phyloP scores from a whole-genome alignment of 2,797 vertebrate species.

The Ammospiza maritima region DNA sequence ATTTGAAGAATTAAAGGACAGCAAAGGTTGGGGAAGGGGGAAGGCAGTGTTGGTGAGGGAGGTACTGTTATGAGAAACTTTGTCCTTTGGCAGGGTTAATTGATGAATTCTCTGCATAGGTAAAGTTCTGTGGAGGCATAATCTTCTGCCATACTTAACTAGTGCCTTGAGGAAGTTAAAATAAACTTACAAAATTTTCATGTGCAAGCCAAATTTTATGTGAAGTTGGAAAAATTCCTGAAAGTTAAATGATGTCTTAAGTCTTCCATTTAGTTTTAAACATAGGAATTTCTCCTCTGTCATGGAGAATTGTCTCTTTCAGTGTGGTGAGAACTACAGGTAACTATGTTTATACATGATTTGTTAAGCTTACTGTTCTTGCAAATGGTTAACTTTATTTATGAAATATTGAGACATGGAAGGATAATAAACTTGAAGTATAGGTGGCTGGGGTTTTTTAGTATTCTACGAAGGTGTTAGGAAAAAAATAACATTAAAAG shows the following conservation, averaged over 20 bases:
- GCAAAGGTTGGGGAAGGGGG: background rate
- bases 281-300: background rate
- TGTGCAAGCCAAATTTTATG: background rate
- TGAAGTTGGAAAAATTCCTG: background rate
- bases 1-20: background rate
- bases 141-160: background rate
- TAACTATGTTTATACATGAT: background rate
- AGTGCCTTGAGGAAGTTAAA: background rate
- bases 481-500: background rate
- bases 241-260: background rate
- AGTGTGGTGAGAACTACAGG: background rate
- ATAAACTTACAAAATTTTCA: accelerated
- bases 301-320: background rate
- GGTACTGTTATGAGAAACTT: background rate
- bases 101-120: background rate
- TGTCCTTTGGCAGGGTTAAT: background rate
- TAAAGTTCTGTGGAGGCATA: background rate
- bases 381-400: background rate
- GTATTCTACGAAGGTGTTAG: background rate
- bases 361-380: background rate
- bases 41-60: background rate
- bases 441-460: background rate
- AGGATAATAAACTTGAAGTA: background rate
- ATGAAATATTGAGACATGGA: background rate
- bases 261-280: background rate